Conservation (phyloP, 2,888 invertebrate species). For the Trachelus tabidus region DNA sequence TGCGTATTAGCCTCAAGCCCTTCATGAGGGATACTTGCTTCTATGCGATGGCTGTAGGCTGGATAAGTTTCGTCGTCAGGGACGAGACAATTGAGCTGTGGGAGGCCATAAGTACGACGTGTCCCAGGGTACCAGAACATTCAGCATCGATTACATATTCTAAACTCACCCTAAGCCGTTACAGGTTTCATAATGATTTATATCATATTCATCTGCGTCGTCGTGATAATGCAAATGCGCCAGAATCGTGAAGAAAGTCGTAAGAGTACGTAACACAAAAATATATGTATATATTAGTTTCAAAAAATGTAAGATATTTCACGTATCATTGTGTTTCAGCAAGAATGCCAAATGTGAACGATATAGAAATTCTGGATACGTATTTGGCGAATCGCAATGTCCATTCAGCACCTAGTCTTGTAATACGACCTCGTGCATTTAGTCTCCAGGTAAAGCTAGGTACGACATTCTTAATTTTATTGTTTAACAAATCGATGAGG, state of each 20-base stretch:
- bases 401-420: conserved; percentile 38
- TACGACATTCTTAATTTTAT: conserved; percentile 26
- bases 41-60: conserved; percentile 65
- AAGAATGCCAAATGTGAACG: conserved; percentile 51
- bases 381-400: conserved; percentile 50
- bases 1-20: conserved; percentile 54
- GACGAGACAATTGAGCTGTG: conserved; percentile 65
- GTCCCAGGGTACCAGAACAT: not conserved
- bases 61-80: conserved; percentile 67
- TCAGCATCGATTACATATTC: not conserved
- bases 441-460: conserved; percentile 55
- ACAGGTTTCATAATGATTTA: conserved; percentile 67
- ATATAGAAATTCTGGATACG: conserved; percentile 52
- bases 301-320: not conserved
- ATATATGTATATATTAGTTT: not conserved
- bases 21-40: conserved; percentile 55
- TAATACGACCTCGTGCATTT: conserved; percentile 49
- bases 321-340: conserved; percentile 34
- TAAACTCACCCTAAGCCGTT: conserved; percentile 21
- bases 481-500: not conserved
- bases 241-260: conserved; percentile 44
- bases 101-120: conserved; percentile 66
- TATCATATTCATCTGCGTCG: conserved; percentile 66
- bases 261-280: conserved; percentile 41
- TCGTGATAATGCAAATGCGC: conserved; percentile 61